phyloP scores from a whole-genome alignment of 2,888 invertebrate species.

The Polydrusus cervinus region DNA sequence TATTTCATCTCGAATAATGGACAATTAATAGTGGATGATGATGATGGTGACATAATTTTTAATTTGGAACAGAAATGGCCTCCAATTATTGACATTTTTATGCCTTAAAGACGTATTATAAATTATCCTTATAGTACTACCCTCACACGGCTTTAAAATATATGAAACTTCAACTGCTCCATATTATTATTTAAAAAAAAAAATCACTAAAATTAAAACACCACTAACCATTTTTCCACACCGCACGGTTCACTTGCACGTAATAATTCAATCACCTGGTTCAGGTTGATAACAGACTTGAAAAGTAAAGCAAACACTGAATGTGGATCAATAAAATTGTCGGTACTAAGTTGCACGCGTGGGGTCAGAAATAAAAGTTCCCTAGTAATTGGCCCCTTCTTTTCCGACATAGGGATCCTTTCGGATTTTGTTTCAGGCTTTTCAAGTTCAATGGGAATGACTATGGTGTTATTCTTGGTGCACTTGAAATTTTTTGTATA shows the following conservation, averaged over 20 bases:
- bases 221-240: constrained; percentile 40
- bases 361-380: constrained; percentile 44
- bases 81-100: no score
- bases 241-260: background rate
- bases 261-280: background rate
- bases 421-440: constrained; percentile 30
- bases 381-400: constrained; percentile 41
- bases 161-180: no score
- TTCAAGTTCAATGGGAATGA: constrained; percentile 45
- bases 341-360: constrained; percentile 24
- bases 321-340: constrained; percentile 22
- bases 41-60: no score
- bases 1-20: no score
- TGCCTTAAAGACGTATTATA: no score
- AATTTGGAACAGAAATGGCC: no score
- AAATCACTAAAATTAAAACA: background rate
- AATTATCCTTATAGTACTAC: no score
- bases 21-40: no score
- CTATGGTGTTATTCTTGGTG: constrained; percentile 21
- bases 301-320: constrained; percentile 11
- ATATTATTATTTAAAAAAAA: no score
- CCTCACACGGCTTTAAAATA: no score
- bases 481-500: constrained; percentile 2
- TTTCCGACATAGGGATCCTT: constrained; percentile 40
- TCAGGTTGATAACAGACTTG: background rate